These are phyloP conservation scores for Platysternon megacephalum DNA, from an alignment of 2,113 vertebrate genomes.

Conservation along the genomic window DNA sequence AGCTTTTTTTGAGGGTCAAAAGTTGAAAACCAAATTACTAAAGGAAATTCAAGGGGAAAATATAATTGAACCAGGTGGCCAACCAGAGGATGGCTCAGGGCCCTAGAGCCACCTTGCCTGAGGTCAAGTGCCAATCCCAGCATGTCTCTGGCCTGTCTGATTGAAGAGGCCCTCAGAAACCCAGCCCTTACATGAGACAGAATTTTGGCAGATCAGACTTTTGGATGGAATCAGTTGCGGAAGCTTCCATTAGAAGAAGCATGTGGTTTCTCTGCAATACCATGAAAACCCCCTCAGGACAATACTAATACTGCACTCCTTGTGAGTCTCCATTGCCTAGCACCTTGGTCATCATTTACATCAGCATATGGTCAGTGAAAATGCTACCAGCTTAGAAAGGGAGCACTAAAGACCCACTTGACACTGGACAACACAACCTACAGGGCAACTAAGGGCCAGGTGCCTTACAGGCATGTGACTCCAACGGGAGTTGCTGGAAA, in stretches of 20 bases:
- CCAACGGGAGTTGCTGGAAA: accelerated
- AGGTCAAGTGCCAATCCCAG: neutral
- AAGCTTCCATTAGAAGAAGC: neutral
- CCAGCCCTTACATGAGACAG: neutral
- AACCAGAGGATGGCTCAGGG: accelerated
- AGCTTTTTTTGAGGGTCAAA: neutral
- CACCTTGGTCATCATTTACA: neutral
- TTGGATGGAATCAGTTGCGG: neutral
- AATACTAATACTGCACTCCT: neutral
- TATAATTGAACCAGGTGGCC: neutral
- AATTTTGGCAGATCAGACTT: neutral
- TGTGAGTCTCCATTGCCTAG: neutral
- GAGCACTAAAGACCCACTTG: neutral
- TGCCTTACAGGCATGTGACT: accelerated
- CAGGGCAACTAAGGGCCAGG: accelerated
- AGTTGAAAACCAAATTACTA: neutral
- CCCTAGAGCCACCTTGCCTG: neutral
- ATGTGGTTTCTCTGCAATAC: neutral
- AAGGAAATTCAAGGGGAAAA: neutral
- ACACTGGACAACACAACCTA: neutral
- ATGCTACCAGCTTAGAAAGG: neutral
- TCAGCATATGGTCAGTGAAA: neutral
- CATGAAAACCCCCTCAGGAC: neutral
- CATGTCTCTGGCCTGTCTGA: accelerated
- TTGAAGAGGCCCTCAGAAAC: neutral